Conservation (phyloP, 2,113 vertebrate species). For the Siphamia tubifer region DNA sequence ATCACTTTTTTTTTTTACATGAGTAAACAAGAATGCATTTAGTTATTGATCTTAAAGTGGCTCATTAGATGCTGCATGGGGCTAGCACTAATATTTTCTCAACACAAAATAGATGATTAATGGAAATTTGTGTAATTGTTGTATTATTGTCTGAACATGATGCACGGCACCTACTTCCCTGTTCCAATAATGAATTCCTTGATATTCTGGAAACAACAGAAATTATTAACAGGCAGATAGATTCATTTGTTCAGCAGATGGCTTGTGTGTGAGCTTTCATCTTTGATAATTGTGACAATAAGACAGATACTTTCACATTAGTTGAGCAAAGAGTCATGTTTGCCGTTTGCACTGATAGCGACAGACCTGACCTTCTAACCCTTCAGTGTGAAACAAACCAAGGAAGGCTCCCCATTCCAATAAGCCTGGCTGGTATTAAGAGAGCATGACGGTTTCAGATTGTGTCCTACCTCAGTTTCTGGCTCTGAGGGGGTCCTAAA, state of each 20-base stretch:
- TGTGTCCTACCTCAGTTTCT: conserved; percentile 50
- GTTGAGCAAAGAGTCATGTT: conserved; percentile 24
- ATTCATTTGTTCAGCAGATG: conserved; percentile 44
- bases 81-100: conserved; percentile 25
- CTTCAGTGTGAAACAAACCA: conserved; percentile 55
- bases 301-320: conserved; percentile 46
- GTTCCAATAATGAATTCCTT: conserved; percentile 33
- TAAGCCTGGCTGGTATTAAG: conserved; percentile 67
- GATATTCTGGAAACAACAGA: conserved; percentile 37
- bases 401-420: conserved; percentile 53
- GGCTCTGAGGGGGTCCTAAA: conserved; percentile 50
- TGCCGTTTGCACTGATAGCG: conserved; percentile 52
- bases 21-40: conserved; percentile 44
- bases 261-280: conserved; percentile 45
- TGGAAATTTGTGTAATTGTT: conserved; percentile 13
- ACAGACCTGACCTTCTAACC: conserved; percentile 70
- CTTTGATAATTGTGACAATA: conserved; percentile 40
- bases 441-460: conserved; percentile 57
- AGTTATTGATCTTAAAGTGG: conserved; percentile 61
- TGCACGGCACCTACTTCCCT: conserved; percentile 8
- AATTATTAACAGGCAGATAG: conserved; percentile 47
- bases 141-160: conserved; percentile 15
- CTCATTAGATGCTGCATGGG: conserved; percentile 41
- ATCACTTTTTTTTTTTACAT: conserved; percentile 28
- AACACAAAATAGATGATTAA: conserved; percentile 35